These are phyloP conservation scores for Nomada lathburiana DNA, from an alignment of 2,888 invertebrate species.

Conservation along the genomic window DNA sequence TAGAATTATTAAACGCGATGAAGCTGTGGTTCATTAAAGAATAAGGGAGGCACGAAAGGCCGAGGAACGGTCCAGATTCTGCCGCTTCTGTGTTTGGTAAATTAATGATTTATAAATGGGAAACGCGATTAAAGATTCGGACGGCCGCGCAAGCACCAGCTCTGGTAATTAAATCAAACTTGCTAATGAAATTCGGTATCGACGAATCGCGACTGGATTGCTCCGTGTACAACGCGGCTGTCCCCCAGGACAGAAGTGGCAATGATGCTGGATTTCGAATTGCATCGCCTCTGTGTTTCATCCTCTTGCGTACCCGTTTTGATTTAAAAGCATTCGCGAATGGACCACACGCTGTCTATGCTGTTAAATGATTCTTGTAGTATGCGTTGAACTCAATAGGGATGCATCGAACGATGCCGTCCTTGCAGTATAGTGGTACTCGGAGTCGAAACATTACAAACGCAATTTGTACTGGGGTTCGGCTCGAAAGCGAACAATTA, in stretches of 20 bases:
- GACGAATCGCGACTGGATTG: constrained; percentile 67
- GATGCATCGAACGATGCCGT: constrained; percentile 23
- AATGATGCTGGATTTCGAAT: constrained; percentile 40
- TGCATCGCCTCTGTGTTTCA: not conserved
- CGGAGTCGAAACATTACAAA: constrained; percentile 34
- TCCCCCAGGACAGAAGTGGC: constrained; percentile 20
- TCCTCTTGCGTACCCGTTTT: not conserved
- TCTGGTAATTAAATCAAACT: constrained; percentile 77
- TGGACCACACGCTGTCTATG: not conserved
- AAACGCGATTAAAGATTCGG: constrained; percentile 66
- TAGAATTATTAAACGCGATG: constrained; percentile 19
- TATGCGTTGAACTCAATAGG: not conserved
- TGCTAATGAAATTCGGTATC: constrained; percentile 79
- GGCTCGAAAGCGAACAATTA: constrained; percentile 61
- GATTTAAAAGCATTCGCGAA: constrained; percentile 10
- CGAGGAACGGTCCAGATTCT: too few species aligned
- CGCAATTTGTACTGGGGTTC: constrained; percentile 44
- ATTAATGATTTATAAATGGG: constrained; percentile 71
- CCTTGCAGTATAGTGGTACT: constrained; percentile 12
- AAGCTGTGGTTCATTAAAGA: constrained; percentile 16
- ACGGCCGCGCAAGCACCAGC: constrained; percentile 13
- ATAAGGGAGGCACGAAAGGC: not conserved
- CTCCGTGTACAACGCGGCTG: constrained; percentile 10
- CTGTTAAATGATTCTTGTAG: not conserved
- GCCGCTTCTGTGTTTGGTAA: constrained; percentile 20